Conservation (phyloP, 2,797 vertebrate genomes). For the Siniperca scherzeri region DNA sequence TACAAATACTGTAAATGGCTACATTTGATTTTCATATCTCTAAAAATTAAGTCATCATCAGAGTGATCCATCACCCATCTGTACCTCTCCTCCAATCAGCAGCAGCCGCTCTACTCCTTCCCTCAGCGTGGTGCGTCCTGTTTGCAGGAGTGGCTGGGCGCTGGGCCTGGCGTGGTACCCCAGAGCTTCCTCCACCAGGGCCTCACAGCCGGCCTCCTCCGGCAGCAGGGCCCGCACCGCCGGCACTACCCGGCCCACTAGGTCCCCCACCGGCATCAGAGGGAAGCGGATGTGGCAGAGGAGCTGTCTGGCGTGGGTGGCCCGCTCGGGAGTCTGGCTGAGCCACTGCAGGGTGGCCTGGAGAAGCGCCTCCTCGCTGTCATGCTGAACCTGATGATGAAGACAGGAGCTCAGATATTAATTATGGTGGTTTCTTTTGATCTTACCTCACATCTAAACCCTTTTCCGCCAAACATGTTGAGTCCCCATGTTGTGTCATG, state of each 20-base stretch:
- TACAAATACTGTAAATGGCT: background rate
- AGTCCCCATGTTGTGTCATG: background rate
- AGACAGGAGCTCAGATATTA: background rate
- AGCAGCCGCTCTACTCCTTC: conserved; percentile 89
- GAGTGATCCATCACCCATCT: background rate
- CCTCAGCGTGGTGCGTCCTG: conserved; percentile 85
- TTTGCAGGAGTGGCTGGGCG: conserved; percentile 92
- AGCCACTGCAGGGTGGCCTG: conserved; percentile 93
- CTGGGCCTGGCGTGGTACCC: conserved; percentile 88
- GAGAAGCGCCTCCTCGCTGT: conserved; percentile 91
- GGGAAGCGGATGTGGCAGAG: conserved; percentile 93
- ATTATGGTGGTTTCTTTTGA: background rate
- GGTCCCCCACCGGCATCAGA: conserved; percentile 89
- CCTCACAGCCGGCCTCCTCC: conserved; percentile 87
- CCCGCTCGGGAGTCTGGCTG: conserved; percentile 87
- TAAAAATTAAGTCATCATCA: background rate
- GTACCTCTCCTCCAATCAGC: conserved; percentile 92
- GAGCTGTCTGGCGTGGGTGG: conserved; percentile 85
- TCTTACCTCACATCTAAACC: background rate
- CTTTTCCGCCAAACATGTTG: background rate
- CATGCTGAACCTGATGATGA: conserved; percentile 86
- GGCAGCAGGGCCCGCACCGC: conserved; percentile 89
- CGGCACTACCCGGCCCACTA: conserved; percentile 88
- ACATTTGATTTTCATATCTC: background rate
- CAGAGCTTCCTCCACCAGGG: conserved; percentile 91